Evolutionary conservation across 2,888 invertebrate genomes (phyloP), one percentile per base, ranked within the genome.

Genomic region (Glyphotaelius pellucidus): DNA sequence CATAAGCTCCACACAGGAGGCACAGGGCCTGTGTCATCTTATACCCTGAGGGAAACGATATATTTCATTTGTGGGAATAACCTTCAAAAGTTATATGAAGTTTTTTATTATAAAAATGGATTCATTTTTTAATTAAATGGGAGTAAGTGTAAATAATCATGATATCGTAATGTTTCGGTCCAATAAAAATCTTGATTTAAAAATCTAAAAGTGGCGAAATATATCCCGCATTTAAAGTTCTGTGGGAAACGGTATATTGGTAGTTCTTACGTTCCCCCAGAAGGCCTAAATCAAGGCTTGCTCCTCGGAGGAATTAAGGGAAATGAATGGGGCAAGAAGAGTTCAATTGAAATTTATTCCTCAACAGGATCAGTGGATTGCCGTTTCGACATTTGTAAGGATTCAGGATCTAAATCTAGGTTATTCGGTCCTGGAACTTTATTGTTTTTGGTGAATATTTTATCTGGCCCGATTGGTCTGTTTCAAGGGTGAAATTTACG

Each of bases 321-420:
- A 42, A 87, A 87, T 31, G 52, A 25, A 87, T 87, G 42, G 47
- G 86, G 11, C 14, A 42, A 30, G 38, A 86, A 7, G 30, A 35
- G 42, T 38, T 30, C 31, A 30, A 86, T 86, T 86, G 38, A 38
- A 86, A 86, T 86, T 86, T 86, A 86, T 86, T 86, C 38, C 81
- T 83, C 2, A 14, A 14, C 15, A 32, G 19, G 81, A 83, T 83
- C 32, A 31, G 32, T 7, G 32, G 32, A 32, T 83, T 30, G 32
- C 81, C 32, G 81, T 15, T 9, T 35, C 31, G 32, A 83, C 81
- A 83, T 83, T 83, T 83, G 81, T 83, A 12, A 83, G 3, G 81
- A 83, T 83, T 83, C 32, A 7, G 32, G 81, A 35, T 30, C 81
- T 32, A 67, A 67, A 25, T 67, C 67, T 67, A 67, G 67, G 67